phyloP scores from a whole-genome alignment of 2,113 vertebrate species.

The Fulica atra region DNA sequence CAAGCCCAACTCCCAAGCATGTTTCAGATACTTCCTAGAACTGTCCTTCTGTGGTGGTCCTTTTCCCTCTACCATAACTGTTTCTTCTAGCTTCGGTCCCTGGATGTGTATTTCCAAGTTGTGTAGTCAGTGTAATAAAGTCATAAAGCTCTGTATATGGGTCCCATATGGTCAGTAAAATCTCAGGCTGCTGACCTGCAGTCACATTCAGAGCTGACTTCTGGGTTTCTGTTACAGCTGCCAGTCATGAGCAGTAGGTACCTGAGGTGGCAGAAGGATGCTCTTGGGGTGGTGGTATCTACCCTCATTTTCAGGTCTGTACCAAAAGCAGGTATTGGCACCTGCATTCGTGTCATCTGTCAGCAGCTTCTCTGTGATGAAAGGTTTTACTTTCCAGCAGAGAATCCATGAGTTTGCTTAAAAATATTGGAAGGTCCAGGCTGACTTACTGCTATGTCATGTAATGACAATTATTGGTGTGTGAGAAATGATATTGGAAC shows the following conservation, averaged over 20 bases:
- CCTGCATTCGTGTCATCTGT: not conserved
- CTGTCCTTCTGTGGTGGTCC: not conserved
- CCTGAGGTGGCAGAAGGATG: not conserved
- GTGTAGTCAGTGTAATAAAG: not conserved
- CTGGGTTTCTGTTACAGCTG: not conserved
- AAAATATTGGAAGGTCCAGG: not conserved
- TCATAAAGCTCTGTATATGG: not conserved
- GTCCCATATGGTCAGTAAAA: not conserved
- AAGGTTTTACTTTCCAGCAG: not conserved
- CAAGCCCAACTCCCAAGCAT: not conserved
- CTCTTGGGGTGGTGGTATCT: not conserved
- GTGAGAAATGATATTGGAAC: not conserved
- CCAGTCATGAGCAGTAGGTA: not conserved
- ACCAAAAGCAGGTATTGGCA: not conserved
- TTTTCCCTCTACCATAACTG: not conserved
- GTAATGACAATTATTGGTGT: not conserved
- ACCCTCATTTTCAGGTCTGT: accelerated
- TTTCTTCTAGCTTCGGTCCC: not conserved
- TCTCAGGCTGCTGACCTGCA: not conserved
- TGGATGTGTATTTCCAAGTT: not conserved
- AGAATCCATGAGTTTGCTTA: not conserved
- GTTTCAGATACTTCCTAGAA: not conserved
- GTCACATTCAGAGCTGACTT: not conserved
- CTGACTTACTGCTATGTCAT: not conserved
- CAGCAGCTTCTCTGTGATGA: not conserved